Base-by-base conservation (phyloP, 2,888 invertebrate species). In the Mythimna ferrago region DNA sequence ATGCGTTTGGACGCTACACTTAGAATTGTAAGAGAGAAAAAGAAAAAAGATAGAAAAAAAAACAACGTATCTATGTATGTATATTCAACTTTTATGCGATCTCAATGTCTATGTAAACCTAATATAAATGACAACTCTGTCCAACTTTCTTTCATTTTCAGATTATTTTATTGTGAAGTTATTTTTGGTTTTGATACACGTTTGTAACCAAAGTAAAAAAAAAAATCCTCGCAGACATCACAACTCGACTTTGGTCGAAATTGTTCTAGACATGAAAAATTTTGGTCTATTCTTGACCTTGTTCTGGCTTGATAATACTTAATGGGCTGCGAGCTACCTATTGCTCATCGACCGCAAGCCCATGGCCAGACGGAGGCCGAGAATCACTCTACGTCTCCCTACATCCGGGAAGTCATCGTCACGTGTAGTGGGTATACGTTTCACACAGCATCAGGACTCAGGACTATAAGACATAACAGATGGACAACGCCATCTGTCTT, bases 391-490 rank as follows among this genome's bases (percentile, higher is more conserved):
- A 1, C 14, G 44, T 11, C 44, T 44, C 11, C 44, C 5, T 14
- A 0, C 44, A 44, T 11, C 14, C 14, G 44, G 44, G 14, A 4
- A 14, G 2, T 14, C 14, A 44, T 14, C 44, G 11, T 48, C 48
- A 19, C 6, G 2, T 16, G 16, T 6, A 2, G 16, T 6, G 14
- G 48, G 1, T 83, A 82, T 32, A 82, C 80, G 21, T 86, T 83
- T 61, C 81, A 84, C 63, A 71, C 66, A n/a, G 72, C 57, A 16
- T 73, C 56, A 14, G 69, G 73, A 2, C 26, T 65, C 11, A 70
- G 57, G 71, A 77, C 60, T 48, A 76, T 66, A 7, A 62, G 6
- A 26, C 65, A 58, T 21, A 80, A 76, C 16, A 69, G 82, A 11
- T 86, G 84, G 86, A n/a, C n/a, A n/a, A n/a, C n/a, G n/a, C n/a